phyloP scores from a whole-genome alignment of 2,797 vertebrate species.

The Pipistrellus pygmaeus region DNA sequence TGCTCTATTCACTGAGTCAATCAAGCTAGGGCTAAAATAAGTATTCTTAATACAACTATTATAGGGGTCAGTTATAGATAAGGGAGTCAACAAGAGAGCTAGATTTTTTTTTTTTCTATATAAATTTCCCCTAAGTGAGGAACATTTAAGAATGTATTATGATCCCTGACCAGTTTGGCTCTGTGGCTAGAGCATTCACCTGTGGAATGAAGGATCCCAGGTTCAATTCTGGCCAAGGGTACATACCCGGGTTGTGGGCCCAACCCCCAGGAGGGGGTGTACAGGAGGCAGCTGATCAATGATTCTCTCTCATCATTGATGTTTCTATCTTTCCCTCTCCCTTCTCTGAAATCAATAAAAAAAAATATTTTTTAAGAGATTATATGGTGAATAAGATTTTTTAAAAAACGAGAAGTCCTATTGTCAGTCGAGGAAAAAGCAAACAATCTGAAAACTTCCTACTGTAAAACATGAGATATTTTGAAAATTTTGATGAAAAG shows the following conservation, averaged over 20 bases:
- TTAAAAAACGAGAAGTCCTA: background rate
- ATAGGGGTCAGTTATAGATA: background rate
- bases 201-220: too few relatives aligned
- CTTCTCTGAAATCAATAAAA: too few relatives aligned
- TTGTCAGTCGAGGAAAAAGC: background rate
- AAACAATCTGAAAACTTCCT: background rate
- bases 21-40: background rate
- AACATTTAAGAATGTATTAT: background rate
- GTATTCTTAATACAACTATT: constrained; percentile 9
- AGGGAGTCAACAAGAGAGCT: background rate
- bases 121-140: background rate
- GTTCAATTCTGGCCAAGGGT: too few relatives aligned
- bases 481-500: constrained; percentile 18
- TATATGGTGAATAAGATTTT: background rate
- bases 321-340: too few relatives aligned
- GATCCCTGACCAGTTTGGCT: background rate
- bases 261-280: too few relatives aligned
- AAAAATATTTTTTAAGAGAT: background rate
- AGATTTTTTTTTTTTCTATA: background rate
- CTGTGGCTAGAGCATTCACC: too few relatives aligned
- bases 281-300: too few relatives aligned
- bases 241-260: too few relatives aligned
- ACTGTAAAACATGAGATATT: constrained; percentile 17
- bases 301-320: too few relatives aligned
- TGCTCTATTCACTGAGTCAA: too few relatives aligned